phyloP scores from a whole-genome alignment of 2,113 vertebrate genomes.

The Catagonus wagneri region DNA sequence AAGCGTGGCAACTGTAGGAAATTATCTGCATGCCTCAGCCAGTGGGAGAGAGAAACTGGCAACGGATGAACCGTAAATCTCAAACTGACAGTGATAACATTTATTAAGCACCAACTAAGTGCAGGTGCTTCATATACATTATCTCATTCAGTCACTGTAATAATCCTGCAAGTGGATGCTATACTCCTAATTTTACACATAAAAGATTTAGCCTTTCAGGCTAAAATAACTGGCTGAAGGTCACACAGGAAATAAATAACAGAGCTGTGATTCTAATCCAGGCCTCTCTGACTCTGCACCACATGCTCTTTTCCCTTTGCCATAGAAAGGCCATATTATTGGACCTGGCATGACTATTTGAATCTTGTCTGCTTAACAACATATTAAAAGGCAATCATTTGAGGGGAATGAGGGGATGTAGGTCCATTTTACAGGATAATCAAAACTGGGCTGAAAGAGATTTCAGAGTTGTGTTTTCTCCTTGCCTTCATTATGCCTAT shows the following conservation, averaged over 20 bases:
- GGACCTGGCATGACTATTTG: not conserved
- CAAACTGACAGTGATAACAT: not conserved
- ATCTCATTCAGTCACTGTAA: not conserved
- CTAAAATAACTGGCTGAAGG: not conserved
- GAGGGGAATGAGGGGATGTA: not conserved
- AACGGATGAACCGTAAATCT: not conserved
- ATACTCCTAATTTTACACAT: slow-evolving; percentile 28
- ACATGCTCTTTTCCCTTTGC: not conserved
- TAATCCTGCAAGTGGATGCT: not conserved
- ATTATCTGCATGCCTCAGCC: not conserved
- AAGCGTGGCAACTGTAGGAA: slow-evolving; percentile 6
- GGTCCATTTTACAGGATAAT: not conserved
- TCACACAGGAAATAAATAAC: slow-evolving; percentile 7
- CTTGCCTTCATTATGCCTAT: not conserved
- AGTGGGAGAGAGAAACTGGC: slow-evolving; percentile 29
- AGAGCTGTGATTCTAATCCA: not conserved
- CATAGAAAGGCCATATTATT: slow-evolving; percentile 7
- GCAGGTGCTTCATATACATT: not conserved
- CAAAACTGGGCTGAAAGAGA: not conserved
- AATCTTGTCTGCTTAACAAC: not conserved
- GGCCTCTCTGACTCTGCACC: not conserved
- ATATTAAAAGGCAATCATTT: slow-evolving; percentile 51
- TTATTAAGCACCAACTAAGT: slow-evolving; percentile 27
- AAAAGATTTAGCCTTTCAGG: not conserved
- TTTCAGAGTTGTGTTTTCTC: not conserved